Conservation (phyloP, 2,888 invertebrate genomes). For the Temnothorax ravouxi region DNA sequence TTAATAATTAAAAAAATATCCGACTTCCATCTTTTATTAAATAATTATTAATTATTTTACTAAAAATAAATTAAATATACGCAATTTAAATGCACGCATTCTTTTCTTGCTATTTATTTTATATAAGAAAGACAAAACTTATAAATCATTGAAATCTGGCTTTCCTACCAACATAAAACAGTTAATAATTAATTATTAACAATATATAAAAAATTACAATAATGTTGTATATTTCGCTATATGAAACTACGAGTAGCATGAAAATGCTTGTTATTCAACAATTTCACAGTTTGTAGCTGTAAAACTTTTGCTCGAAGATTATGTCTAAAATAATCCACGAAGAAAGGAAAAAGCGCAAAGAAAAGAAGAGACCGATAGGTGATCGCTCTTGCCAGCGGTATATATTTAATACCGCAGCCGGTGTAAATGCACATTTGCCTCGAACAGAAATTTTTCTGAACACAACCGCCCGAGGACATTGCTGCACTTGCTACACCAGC, state of each 20-base stretch:
- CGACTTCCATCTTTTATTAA: background rate
- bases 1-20: constrained; percentile 11
- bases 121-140: background rate
- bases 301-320: constrained; percentile 61
- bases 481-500: constrained; percentile 41
- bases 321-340: constrained; percentile 39
- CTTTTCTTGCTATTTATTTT: background rate
- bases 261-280: background rate
- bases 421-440: constrained; percentile 64
- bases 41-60: background rate
- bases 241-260: background rate
- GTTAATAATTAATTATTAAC: background rate
- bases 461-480: constrained; percentile 38
- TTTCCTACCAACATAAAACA: background rate
- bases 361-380: constrained; percentile 25
- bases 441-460: constrained; percentile 45
- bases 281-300: constrained; percentile 51
- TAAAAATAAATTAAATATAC: background rate
- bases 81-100: background rate
- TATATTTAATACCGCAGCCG: constrained; percentile 65
- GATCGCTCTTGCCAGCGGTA: constrained; percentile 56
- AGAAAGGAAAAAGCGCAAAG: constrained; percentile 2
- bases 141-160: background rate
- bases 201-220: background rate
- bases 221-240: background rate